Evolutionary conservation across 2,888 invertebrate species (phyloP), one percentile per base, ranked within the genome.

Genomic region (Vanessa cardui): DNA sequence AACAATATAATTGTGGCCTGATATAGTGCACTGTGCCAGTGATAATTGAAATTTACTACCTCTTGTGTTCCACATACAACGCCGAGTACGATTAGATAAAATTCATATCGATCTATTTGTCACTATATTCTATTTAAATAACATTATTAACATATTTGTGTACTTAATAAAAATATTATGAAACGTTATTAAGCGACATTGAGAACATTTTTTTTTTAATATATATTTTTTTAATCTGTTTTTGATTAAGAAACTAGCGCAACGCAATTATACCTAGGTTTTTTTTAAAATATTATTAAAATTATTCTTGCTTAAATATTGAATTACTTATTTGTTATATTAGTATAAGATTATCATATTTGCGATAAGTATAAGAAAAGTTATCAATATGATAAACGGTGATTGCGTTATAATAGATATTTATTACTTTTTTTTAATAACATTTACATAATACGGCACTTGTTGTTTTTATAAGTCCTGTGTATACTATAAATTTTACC

Each of bases 41-140:
- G 72, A 74, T 73, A 73, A 65, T 67, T 69, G 67, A 71, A 52
- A 69, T 71, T 72, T 68, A 71, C 66, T 62, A 58, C 50, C 52
- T 59, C 39, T 62, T 20, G 44, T 58, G 64, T 39, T 56, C 68
- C 58, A 71, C 64, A 60, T 67, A 56, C 39, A 56, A 58, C 50
- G 50, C 18, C 20, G 21, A 50, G 50, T n/a, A 54, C 61, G 74
- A 72, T 76, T 73, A 74, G 74, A 78, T 77, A 76, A 74, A 66
- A 26, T 9, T 68, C 56, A 65, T 74, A 74, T 73, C 67, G 69
- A 72, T 39, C 39, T 39, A 39, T 74, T 73, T 67, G 69, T 71
- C 62, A 61, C 64, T 58, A 60, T 66, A 68, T 63, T 49, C 58
- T 59, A 58, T 58, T 26, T 31, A 16, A 31, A 54, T 15, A 15